Evolutionary conservation across 1,140 invertebrate species (phyloP).

Genomic region (Mylabris phalerata): DNA sequence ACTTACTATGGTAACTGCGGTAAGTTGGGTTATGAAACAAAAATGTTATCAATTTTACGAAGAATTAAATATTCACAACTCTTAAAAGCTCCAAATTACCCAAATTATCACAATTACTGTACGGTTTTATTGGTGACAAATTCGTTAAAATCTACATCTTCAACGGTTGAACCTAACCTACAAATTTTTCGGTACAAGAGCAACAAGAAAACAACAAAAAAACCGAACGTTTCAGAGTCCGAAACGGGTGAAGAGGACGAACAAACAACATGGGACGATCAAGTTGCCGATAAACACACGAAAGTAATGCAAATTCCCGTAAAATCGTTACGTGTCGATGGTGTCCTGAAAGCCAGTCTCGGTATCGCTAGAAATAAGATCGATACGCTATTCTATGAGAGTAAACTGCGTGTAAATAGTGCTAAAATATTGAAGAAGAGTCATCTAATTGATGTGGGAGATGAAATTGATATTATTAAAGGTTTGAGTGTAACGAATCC

Average conservation of each 20-base stretch:
- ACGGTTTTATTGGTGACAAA: background rate
- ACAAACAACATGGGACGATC: background rate
- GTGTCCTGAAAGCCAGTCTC: constrained; percentile 57
- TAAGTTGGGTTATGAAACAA: background rate
- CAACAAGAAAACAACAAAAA: constrained; percentile 4
- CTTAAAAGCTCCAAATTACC: background rate
- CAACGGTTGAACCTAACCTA: background rate
- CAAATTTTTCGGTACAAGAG: constrained; percentile 2
- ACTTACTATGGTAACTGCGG: too few relatives aligned
- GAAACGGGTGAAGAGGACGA: background rate
- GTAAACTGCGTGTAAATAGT: constrained; percentile 60
- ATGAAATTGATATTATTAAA: constrained; percentile 61
- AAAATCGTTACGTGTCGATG: constrained; percentile 57
- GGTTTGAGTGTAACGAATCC: constrained; percentile 51
- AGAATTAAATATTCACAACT: background rate
- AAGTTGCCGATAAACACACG: constrained; percentile 41
- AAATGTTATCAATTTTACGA: background rate
- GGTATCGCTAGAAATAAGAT: constrained; percentile 61
- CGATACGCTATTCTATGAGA: constrained; percentile 59
- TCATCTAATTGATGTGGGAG: constrained; percentile 46
- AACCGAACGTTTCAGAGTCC: background rate
- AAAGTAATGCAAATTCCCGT: constrained; percentile 54
- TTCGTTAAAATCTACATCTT: background rate
- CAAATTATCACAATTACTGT: background rate
- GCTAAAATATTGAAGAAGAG: constrained; percentile 59